A percentile compares a stretch with the other conserved stretches of the same genome.
Conservation (phyloP, 2,888 invertebrate genomes). For the Drosophila prostipennis region DNA sequence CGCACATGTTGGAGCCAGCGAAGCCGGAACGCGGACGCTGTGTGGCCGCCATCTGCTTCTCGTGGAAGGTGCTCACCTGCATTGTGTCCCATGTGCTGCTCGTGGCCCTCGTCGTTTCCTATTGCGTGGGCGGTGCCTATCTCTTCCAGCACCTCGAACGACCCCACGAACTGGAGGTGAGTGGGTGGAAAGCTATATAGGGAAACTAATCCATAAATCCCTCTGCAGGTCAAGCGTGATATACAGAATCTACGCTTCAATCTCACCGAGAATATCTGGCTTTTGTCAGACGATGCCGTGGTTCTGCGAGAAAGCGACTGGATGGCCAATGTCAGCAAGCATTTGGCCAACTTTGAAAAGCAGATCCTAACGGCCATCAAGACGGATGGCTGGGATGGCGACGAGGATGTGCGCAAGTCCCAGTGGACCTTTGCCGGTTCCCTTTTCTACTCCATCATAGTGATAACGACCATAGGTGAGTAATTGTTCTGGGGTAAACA, state of each 20-base stretch:
- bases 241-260: constrained; percentile 89
- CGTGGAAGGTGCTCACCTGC: constrained; percentile 93
- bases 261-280: constrained; percentile 92
- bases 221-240: constrained; percentile 89
- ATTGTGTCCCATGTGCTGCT: constrained; percentile 95
- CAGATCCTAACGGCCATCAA: constrained; percentile 93
- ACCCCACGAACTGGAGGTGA: constrained; percentile 90
- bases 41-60: constrained; percentile 83
- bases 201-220: not conserved
- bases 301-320: constrained; percentile 91
- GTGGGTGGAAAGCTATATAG: constrained; percentile 42
- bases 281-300: constrained; percentile 85
- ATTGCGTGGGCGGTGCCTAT: constrained; percentile 94
- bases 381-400: constrained; percentile 95
- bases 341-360: constrained; percentile 88
- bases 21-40: constrained; percentile 82
- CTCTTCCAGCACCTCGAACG: constrained; percentile 92
- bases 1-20: constrained; percentile 77
- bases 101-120: constrained; percentile 94
- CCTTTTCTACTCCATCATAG: constrained; percentile 97
- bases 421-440: constrained; percentile 96
- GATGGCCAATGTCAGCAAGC: constrained; percentile 89
- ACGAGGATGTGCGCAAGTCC: constrained; percentile 86
- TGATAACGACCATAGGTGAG: constrained; percentile 97
- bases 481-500: not conserved